Conservation (phyloP, 2,797 vertebrate species). For the Sebastes vulpes region DNA sequence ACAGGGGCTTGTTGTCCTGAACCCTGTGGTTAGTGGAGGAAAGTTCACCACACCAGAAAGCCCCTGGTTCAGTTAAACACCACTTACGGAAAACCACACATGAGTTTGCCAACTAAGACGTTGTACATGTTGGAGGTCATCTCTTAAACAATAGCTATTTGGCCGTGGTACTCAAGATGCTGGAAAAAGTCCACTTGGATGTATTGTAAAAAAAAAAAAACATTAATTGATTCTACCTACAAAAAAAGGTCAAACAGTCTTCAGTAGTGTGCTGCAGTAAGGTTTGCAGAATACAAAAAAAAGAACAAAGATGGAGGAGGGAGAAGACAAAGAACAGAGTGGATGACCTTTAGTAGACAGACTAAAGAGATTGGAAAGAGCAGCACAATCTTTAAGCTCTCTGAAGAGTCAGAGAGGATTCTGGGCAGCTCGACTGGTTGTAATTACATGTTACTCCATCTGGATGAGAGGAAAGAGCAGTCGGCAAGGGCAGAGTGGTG, state of each 20-base stretch:
- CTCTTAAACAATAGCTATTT: neutral
- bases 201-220: neutral
- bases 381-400: conserved; percentile 50
- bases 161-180: neutral
- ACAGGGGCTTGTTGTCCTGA: conserved; percentile 48
- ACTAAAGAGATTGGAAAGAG: conserved; percentile 44
- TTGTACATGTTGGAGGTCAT: neutral
- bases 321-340: conserved; percentile 5
- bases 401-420: conserved; percentile 52
- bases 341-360: conserved; percentile 61
- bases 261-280: neutral
- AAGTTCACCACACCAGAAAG: conserved; percentile 51
- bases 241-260: conserved; percentile 3
- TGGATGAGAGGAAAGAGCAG: conserved; percentile 54
- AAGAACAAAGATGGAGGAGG: neutral
- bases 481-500: conserved; percentile 19
- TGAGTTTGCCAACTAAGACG: neutral
- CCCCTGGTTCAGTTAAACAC: neutral
- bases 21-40: conserved; percentile 45
- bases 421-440: conserved; percentile 55
- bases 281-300: neutral
- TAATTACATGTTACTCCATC: conserved; percentile 73
- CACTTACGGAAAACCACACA: conserved; percentile 1
- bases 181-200: neutral
- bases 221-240: neutral